phyloP scores from a whole-genome alignment of 1,140 invertebrate genomes.

The Bursaphelenchus mucronatus region DNA sequence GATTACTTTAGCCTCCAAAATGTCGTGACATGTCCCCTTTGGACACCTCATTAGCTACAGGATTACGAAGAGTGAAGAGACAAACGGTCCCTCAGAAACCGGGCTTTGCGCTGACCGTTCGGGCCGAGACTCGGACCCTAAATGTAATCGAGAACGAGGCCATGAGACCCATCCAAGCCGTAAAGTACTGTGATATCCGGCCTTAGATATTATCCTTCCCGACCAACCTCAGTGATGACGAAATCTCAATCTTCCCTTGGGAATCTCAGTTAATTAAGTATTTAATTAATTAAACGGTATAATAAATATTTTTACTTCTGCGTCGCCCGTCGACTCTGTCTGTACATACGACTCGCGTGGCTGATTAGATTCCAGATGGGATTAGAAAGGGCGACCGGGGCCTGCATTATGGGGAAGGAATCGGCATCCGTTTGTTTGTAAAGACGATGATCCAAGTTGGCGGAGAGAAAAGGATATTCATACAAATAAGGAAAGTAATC shows the following conservation, averaged over 20 bases:
- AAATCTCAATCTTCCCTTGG: not conserved
- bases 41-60: slow-evolving; percentile 11
- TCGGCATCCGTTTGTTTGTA: not conserved
- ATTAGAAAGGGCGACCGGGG: slow-evolving; percentile 24
- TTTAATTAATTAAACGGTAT: slow-evolving; percentile 12
- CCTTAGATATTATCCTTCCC: slow-evolving; percentile 24
- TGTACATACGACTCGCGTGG: slow-evolving; percentile 19
- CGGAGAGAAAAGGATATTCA: too few relatives aligned
- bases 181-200: slow-evolving; percentile 54
- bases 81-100: slow-evolving; percentile 30
- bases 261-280: slow-evolving; percentile 10
- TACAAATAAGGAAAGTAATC: too few relatives aligned
- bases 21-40: slow-evolving; percentile 20
- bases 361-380: slow-evolving; percentile 31
- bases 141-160: slow-evolving; percentile 57
- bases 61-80: slow-evolving; percentile 27
- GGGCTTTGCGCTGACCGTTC: slow-evolving; percentile 37
- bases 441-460: too few relatives aligned
- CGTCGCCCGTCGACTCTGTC: not conserved
- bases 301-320: not conserved
- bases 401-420: slow-evolving; percentile 32
- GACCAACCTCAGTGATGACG: not conserved
- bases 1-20: slow-evolving; percentile 53
- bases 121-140: slow-evolving; percentile 46
- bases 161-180: slow-evolving; percentile 46